phyloP scores from a whole-genome alignment of 2,797 vertebrate genomes.

The Florisuga fusca region DNA sequence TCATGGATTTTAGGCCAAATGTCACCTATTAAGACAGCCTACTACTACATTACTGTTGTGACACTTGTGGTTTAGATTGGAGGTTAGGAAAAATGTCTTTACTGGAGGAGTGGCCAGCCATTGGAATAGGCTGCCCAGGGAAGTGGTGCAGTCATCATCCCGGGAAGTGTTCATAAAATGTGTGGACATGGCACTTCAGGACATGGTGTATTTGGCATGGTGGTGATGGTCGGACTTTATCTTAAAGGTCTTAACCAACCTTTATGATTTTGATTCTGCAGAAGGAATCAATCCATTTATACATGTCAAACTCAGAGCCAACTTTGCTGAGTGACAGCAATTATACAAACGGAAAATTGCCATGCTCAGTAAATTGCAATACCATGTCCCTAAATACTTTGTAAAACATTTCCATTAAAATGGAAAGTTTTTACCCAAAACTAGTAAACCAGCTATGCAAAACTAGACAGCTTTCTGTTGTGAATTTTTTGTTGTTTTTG shows the following conservation, averaged over 20 bases:
- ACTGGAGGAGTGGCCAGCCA: no score
- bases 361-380: background rate
- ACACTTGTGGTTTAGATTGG: no score
- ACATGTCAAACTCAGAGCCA: slow-evolving; percentile 15
- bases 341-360: slow-evolving; percentile 3
- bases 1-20: slow-evolving; percentile 8
- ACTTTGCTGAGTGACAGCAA: slow-evolving; percentile 26
- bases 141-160: no score
- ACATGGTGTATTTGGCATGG: no score
- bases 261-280: background rate
- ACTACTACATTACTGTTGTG: no score
- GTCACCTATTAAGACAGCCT: background rate
- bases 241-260: no score
- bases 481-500: background rate
- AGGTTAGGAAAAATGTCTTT: no score
- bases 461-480: background rate
- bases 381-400: background rate
- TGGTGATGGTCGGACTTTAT: no score
- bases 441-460: background rate
- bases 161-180: no score
- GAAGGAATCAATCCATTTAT: slow-evolving; percentile 38
- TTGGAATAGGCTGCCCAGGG: no score
- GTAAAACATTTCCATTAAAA: slow-evolving; percentile 21
- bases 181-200: no score
- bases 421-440: background rate